Evolutionary conservation across 2,888 invertebrate genomes (phyloP).

Genomic region (Drosophila pegasa): DNA sequence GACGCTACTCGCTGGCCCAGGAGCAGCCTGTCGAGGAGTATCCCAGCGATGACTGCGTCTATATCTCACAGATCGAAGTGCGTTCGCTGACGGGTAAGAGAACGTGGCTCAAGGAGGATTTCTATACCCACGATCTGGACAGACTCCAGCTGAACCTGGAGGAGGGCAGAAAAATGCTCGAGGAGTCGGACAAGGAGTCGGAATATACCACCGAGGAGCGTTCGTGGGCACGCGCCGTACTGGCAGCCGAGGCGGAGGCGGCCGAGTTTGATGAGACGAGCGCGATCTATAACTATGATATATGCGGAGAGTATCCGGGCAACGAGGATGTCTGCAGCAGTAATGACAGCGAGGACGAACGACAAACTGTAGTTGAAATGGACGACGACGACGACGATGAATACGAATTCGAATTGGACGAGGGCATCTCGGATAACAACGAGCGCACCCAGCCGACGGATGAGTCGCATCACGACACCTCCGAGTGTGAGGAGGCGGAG

Average conservation of each 20-base stretch:
- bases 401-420: conserved; percentile 78
- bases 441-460: conserved; percentile 82
- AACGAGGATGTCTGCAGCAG: conserved; percentile 70
- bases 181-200: conserved; percentile 1
- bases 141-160: conserved; percentile 26
- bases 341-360: conserved; percentile 83
- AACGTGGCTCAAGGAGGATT: conserved; percentile 79
- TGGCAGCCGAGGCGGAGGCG: conserved; percentile 70
- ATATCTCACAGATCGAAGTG: conserved; percentile 80
- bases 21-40: conserved; percentile 82
- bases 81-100: conserved; percentile 75
- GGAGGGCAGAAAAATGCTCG: conserved; percentile 3
- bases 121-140: conserved; percentile 64
- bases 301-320: conserved; percentile 39
- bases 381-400: conserved; percentile 70
- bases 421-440: conserved; percentile 83
- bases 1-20: conserved; percentile 83
- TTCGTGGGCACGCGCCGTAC: conserved; percentile 66
- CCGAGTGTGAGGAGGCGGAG: conserved; percentile 84
- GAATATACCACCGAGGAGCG: conserved; percentile 47
- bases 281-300: conserved; percentile 65
- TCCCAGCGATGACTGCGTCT: conserved; percentile 80
- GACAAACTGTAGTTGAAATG: conserved; percentile 84
- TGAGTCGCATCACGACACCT: conserved; percentile 84
- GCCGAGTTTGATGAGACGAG: conserved; percentile 71